Conservation (phyloP, 2,797 vertebrate genomes). For the Nannoperca australis region DNA sequence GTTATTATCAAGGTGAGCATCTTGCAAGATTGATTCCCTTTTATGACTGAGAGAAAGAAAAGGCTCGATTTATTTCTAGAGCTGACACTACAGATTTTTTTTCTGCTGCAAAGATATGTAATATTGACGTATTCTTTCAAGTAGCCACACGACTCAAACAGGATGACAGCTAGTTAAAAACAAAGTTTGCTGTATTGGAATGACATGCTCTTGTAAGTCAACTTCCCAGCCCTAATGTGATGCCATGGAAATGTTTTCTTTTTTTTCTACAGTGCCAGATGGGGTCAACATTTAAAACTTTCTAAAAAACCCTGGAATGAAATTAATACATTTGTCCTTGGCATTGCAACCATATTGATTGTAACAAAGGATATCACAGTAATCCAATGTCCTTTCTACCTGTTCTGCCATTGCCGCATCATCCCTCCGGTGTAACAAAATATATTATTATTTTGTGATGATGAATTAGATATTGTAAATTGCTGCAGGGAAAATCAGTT, state of each 20-base stretch:
- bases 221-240: background rate
- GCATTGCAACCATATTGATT: background rate
- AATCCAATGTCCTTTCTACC: constrained; percentile 8
- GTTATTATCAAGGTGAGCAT: constrained; percentile 39
- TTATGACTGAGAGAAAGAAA: constrained; percentile 10
- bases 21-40: constrained; percentile 38
- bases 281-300: constrained; percentile 1
- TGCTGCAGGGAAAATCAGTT: constrained; percentile 5
- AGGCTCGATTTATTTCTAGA: constrained; percentile 1
- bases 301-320: background rate
- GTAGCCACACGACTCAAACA: background rate
- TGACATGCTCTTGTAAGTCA: background rate
- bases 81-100: background rate
- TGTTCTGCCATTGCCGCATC: background rate
- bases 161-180: background rate
- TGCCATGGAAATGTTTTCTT: background rate
- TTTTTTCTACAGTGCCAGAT: background rate
- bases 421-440: background rate
- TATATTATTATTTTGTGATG: background rate
- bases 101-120: background rate
- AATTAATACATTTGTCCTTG: background rate
- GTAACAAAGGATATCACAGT: background rate
- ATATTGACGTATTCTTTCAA: background rate
- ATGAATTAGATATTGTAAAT: constrained; percentile 6
- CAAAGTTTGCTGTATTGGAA: background rate